phyloP scores from a whole-genome alignment of 2,113 vertebrate species.

The Notechis scutatus region DNA sequence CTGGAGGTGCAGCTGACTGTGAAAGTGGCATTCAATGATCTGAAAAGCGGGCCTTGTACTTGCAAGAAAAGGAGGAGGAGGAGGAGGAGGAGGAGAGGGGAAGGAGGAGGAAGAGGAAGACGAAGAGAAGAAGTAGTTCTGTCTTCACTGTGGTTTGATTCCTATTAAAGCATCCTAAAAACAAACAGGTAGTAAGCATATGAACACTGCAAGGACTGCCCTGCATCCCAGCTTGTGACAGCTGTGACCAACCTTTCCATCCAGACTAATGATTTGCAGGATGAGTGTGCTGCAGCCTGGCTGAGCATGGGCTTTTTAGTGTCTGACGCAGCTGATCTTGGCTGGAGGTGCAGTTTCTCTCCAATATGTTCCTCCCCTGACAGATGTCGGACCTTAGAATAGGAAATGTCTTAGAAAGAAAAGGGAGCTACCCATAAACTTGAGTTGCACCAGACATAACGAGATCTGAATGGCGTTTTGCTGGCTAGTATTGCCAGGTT shows the following conservation, averaged over 20 bases:
- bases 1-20: too few relatives aligned
- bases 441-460: constrained; percentile 56
- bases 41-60: too few relatives aligned
- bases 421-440: constrained; percentile 23
- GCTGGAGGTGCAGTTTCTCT: not conserved
- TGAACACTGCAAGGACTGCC: not conserved
- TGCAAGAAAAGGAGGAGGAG: too few relatives aligned
- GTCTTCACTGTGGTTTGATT: not conserved
- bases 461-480: constrained; percentile 65
- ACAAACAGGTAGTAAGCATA: not conserved
- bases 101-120: too few relatives aligned
- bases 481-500: constrained; percentile 40
- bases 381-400: not conserved
- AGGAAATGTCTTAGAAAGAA: not conserved
- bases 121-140: too few relatives aligned
- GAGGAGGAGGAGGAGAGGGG: too few relatives aligned
- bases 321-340: not conserved
- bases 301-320: not conserved
- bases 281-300: not conserved
- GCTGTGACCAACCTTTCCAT: not conserved
- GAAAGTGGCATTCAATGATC: too few relatives aligned
- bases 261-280: not conserved
- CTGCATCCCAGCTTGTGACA: not conserved
- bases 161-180: not conserved
- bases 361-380: not conserved